Percentiles rank a stretch among this genome's conserved stretches.
phyloP scores from a whole-genome alignment of 92 coral and sea anemone genomes.

The Porites divaricata region DNA sequence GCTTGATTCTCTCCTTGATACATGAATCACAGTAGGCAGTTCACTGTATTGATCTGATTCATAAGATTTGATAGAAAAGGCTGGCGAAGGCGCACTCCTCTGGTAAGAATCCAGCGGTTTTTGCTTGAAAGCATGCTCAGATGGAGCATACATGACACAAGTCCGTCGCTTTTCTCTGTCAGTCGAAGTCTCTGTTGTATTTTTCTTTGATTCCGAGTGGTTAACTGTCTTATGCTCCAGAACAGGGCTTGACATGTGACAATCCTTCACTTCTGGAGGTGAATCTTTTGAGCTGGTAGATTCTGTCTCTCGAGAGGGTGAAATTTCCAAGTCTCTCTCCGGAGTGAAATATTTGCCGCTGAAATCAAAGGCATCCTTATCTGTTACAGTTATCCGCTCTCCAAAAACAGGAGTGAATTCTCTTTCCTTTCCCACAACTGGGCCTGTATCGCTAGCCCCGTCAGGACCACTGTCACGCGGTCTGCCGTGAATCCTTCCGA shows the following conservation, averaged over 20 bases:
- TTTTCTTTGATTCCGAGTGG: background rate
- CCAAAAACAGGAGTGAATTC: conserved; percentile 35
- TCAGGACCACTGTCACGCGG: conserved; percentile 88
- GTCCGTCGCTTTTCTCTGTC: conserved; percentile 20
- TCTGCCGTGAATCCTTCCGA: conserved; percentile 43
- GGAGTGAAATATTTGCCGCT: conserved; percentile 5
- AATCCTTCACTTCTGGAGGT: background rate
- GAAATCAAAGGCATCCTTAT: conserved; percentile 2
- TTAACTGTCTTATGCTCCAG: background rate
- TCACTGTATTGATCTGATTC: conserved; percentile 85
- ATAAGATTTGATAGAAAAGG: conserved; percentile 75
- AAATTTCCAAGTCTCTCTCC: conserved; percentile 10
- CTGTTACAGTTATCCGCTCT: background rate
- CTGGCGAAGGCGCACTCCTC: conserved; percentile 72
- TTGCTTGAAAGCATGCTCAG: conserved; percentile 47
- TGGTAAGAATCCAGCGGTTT: conserved; percentile 67
- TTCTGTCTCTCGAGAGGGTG: background rate
- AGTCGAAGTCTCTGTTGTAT: background rate
- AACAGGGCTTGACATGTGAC: conserved; percentile 2
- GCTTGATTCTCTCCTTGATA: conserved; percentile 37
- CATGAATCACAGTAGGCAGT: conserved; percentile 79
- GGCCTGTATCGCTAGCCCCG: conserved; percentile 82
- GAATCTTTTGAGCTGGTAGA: background rate
- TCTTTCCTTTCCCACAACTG: conserved; percentile 47
- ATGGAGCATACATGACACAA: background rate